A percentile compares a stretch with the other conserved stretches of the same genome.
These are phyloP conservation scores for Rhinichthys osculus DNA, from an alignment of 2,797 vertebrate genomes.

Conservation along the genomic window DNA sequence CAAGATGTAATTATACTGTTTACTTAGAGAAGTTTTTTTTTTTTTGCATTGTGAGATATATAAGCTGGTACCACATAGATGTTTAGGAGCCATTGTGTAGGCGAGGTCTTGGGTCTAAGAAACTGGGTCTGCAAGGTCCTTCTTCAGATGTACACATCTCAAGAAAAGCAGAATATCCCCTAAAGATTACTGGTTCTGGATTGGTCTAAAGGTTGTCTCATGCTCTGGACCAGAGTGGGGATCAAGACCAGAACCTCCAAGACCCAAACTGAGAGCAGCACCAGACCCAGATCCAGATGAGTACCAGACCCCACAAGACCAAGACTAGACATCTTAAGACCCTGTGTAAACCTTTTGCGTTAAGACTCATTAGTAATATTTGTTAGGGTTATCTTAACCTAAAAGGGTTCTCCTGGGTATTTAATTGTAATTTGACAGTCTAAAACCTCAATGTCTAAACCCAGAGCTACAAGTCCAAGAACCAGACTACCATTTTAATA, in stretches of 20 bases:
- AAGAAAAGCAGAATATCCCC: neutral
- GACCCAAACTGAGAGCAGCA: neutral
- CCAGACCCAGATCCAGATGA: neutral
- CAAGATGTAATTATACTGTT: conserved; percentile 43
- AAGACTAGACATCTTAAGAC: neutral
- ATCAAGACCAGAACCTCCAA: neutral
- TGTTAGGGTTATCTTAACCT: neutral
- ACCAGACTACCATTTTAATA: neutral
- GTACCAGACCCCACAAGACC: neutral
- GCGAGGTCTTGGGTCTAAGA: neutral
- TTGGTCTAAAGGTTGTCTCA: neutral
- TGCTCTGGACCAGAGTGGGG: neutral
- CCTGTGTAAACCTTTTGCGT: neutral
- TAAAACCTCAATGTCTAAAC: neutral
- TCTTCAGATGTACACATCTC: neutral
- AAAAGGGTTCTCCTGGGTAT: neutral
- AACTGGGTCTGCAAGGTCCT: neutral
- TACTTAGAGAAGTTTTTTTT: conserved; percentile 2
- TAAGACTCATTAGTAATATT: neutral
- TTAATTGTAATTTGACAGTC: neutral
- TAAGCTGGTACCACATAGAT: neutral
- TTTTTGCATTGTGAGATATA: neutral
- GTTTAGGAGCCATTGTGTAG: neutral
- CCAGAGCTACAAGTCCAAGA: neutral
- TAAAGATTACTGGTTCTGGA: neutral